Base-by-base conservation (phyloP, 2,113 vertebrate species). In the Dunckerocampus dactyliophorus region DNA sequence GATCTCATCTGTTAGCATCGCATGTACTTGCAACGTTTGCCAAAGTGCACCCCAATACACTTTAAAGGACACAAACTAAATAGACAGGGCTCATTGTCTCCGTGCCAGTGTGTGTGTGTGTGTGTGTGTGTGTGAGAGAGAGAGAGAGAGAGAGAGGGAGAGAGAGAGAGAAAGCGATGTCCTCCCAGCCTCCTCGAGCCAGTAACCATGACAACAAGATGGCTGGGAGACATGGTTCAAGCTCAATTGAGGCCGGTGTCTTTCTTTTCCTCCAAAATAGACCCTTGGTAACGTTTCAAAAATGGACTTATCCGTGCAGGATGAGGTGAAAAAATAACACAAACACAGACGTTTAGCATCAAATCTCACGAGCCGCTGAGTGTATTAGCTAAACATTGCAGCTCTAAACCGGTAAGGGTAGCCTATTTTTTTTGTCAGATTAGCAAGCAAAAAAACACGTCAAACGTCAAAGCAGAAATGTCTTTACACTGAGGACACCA, bases 131-230 rank as follows among this genome's bases (percentile, higher is more conserved):
- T 16, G 56, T 22, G 42, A 52, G 51, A 20, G 62, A 46, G 62
- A 11, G 55, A 22, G 63, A 13, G 53, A 50, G 65, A 52, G 46
- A 8, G 48, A 28, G 57, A 42, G 49, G 48, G 55, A 58, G 66
- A 4, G 69, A 59, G 72, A 49, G 81, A 69, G 68, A 87, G 85
- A 81, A 85, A 87, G 87, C 83, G 84, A 88, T 90, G 84, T 88
- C 90, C 87, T 81, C 86, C 80, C 88, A 93, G 92, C 93, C 94
- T 96, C 94, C 88, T 90, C 85, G 83, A 91, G 90, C 85, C 91
- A 89, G 95, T 97, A 94, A 94, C 96, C 96, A 98, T 98, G 95
- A 97, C 96, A 97, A 98, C 96, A 91, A 80, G 90, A 93, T 93
- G 93, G 94, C 93, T 95, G 87, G 88, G 93, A 94, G 94, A 95